Percentiles rank a stretch among this genome's conserved stretches.
phyloP scores from a whole-genome alignment of 2,113 vertebrate genomes.

The Gallinago jamesoni region DNA sequence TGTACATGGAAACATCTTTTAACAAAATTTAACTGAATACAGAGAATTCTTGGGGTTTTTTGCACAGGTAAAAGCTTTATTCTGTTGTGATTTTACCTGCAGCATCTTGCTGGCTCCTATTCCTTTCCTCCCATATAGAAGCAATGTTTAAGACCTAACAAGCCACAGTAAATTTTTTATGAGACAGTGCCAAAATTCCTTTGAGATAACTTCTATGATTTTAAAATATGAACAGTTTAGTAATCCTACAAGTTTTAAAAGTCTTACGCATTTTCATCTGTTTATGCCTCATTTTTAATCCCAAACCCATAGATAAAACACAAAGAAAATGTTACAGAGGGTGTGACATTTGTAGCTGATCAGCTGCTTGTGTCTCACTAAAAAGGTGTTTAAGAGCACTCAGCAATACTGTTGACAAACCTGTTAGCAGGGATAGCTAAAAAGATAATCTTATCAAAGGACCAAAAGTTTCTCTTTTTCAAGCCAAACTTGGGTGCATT shows the following conservation, averaged over 20 bases:
- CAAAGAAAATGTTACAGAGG: background rate
- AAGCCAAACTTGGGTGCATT: background rate
- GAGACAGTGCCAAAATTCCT: background rate
- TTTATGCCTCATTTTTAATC: background rate
- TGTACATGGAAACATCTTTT: background rate
- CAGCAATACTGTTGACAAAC: background rate
- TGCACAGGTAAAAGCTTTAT: background rate
- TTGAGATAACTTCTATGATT: background rate
- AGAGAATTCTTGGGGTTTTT: background rate
- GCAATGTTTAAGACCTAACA: background rate
- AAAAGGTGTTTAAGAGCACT: background rate
- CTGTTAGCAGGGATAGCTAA: background rate
- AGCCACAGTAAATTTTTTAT: background rate
- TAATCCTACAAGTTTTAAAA: background rate
- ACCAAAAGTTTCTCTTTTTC: background rate
- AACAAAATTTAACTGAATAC: background rate
- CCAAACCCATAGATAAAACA: background rate
- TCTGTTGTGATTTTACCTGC: background rate
- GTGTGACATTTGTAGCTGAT: background rate
- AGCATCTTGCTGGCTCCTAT: background rate
- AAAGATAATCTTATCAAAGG: background rate
- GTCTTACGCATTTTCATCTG: background rate
- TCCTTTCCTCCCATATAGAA: background rate
- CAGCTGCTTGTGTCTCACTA: background rate
- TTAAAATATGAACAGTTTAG: background rate